Percentiles rank a stretch among this genome's conserved stretches.
These are phyloP conservation scores for Eilema sororculum DNA, from an alignment of 2,888 invertebrate species.

Conservation along the genomic window DNA sequence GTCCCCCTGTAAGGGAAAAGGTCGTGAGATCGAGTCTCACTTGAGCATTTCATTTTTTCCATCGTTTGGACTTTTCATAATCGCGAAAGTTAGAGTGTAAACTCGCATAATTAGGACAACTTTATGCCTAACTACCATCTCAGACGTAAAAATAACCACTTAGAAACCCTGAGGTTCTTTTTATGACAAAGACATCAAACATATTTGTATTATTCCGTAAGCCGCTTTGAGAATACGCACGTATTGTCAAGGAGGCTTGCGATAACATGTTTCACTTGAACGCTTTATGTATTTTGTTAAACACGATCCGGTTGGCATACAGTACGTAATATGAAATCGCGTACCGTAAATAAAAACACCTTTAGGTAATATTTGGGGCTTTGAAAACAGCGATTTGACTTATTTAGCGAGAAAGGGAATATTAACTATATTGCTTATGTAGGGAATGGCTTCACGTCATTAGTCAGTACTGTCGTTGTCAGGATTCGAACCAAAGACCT, in stretches of 20 bases:
- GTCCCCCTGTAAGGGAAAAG: too few relatives aligned
- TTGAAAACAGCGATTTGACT: neutral
- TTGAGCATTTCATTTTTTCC: too few relatives aligned
- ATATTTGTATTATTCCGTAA: slow-evolving; percentile 7
- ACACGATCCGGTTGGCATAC: neutral
- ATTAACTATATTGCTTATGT: too few relatives aligned
- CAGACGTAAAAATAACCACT: too few relatives aligned
- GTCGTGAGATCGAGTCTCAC: too few relatives aligned
- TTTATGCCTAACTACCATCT: too few relatives aligned
- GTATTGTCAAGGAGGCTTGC: slow-evolving; percentile 13
- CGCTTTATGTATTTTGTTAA: slow-evolving; percentile 8
- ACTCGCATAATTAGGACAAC: too few relatives aligned
- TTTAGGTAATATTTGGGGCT: neutral
- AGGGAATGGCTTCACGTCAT: too few relatives aligned
- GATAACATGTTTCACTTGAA: slow-evolving; percentile 12
- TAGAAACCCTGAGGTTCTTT: neutral
- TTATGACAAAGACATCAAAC: neutral
- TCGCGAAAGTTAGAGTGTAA: neutral
- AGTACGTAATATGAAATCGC: neutral
- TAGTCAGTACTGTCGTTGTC: too few relatives aligned
- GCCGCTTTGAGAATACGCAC: slow-evolving; percentile 5
- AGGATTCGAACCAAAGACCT: too few relatives aligned
- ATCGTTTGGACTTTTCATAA: too few relatives aligned
- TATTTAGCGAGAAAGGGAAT: neutral
- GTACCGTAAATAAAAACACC: neutral